Base-by-base conservation (phyloP, 2,113 vertebrate genomes). In the Circaetus gallicus region DNA sequence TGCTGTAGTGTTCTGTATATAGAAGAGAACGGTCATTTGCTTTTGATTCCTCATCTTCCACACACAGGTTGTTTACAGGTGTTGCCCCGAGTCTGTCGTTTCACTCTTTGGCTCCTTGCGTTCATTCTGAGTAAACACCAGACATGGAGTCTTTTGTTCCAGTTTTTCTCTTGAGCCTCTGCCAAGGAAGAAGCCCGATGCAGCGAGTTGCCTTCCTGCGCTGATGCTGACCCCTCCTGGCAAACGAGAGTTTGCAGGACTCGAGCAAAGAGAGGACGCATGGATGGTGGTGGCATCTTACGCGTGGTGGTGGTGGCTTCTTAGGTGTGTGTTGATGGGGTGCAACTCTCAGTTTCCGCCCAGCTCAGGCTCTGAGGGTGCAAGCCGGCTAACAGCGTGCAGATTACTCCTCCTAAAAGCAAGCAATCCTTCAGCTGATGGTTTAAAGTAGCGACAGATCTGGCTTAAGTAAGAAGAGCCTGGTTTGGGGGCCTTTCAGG, bases 41-140 rank as follows among this genome's bases (percentile, higher is more conserved):
- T 96, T 93, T 86, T 17, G 32, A 63, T 77, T 55, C 92, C 69
- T 91, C 93, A 16, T 83, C 76, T 76, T 85, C 89, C 86, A 69
- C 66, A 72, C 93, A 58, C 83, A 66, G 95, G 95, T 86, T 96
- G 97, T 97, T 97, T 92, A 69, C 96, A 94, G 92, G 92, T 34
- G 56, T 71, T 86, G 73, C 92, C 73, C 96, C 5, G 3, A 8
- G 49, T 17, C 95, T 82, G 83, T 47, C n/a, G 5, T 20, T 43
- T 69, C 92, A 3, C 66, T 45, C 21, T 22, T 47, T 31, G 55
- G 10, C 73, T 90, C 13, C 6, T 10, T 8, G 31, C 9, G 15
- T 74, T 85, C n/a, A 10, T 40, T 28, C 11, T 1, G 22, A 10
- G 49, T 17, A 12, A 61, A 47, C 28, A 4, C 13, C 73, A 17